A percentile compares a stretch with the other conserved stretches of the same genome.
phyloP scores from a whole-genome alignment of 2,888 invertebrate genomes.

The Drosophila borealis region DNA sequence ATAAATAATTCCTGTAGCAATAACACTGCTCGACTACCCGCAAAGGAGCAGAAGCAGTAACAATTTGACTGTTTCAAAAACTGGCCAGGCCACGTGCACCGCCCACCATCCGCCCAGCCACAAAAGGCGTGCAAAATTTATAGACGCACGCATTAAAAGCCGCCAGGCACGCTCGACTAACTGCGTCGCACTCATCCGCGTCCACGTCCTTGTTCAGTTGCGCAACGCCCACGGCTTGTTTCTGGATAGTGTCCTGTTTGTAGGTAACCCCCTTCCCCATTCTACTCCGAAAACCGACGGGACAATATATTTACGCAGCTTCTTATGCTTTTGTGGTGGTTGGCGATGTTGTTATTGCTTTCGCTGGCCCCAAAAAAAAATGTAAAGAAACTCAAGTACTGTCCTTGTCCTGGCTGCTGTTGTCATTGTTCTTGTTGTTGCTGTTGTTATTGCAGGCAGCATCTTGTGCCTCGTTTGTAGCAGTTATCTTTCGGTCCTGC shows the following conservation, averaged over 20 bases:
- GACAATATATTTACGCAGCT: conserved; percentile 80
- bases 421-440: conserved; percentile 43
- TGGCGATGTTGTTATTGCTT: conserved; percentile 51
- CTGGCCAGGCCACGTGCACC: conserved; percentile 69
- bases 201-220: conserved; percentile 16
- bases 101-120: conserved; percentile 45
- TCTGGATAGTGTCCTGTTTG: conserved; percentile 43
- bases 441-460: conserved; percentile 63
- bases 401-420: conserved; percentile 55
- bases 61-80: conserved; percentile 75
- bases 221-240: conserved; percentile 27
- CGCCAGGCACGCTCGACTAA: conserved; percentile 77
- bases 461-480: conserved; percentile 79
- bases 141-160: conserved; percentile 77
- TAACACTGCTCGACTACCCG: conserved; percentile 41
- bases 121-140: conserved; percentile 80
- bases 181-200: conserved; percentile 56
- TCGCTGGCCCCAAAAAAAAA: conserved; percentile 37
- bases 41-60: conserved; percentile 46
- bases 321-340: conserved; percentile 70
- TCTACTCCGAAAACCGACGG: conserved; percentile 60
- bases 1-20: conserved; percentile 46
- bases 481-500: conserved; percentile 74
- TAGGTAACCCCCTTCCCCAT: conserved; percentile 24
- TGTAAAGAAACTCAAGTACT: conserved; percentile 67